Evolutionary conservation across 1,140 invertebrate genomes (phyloP), one percentile per base, ranked within the genome.

Genomic region (Thrips palmi): DNA sequence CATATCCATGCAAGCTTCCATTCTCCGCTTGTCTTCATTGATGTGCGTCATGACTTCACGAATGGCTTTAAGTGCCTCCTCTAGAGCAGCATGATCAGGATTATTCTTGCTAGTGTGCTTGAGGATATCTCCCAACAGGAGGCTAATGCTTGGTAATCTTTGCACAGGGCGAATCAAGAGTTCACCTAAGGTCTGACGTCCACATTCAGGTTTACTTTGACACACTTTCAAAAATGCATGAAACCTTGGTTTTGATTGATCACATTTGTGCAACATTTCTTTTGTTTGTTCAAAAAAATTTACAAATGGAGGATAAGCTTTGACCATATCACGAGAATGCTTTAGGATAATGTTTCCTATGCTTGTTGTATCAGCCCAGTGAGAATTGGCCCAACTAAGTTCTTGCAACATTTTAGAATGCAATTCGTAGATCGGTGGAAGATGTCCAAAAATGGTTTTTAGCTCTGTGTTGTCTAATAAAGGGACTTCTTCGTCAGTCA

Each of bases 281-380:
- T 94, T 94, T 52, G 87, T 88, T 54, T 87, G 84, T 58, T 97
- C 89, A 58, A 94, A 97, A 57, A 86, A 97, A 59, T 97, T 97
- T 8, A 97, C 80, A 60, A 93, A 98, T 4, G 89, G 86, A 33
- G 92, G 91, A 64, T 98, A 98, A 0, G 88, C 83, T 59, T 87
- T 92, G 32, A 82, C 68, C 44, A 97, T 63, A 52, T 78, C 75
- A 18, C 69, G 68, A 29, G 73, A 69, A 48, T 52, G 32, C 56
- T 80, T 78, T 10, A 89, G 65, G 51, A 94, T 78, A 43, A 94
- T 76, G 50, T 81, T 73, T 5, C 87, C 88, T 49, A 93, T 81
- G 48, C 74, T 74, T 45, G 70, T 70, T 47, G 88, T 81, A 52
- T 92, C 87, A 33, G 65, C 71, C 86, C 85, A 92, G 48, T 74